phyloP scores from a whole-genome alignment of 2,888 invertebrate genomes.

The Polyommatus iphigenia region DNA sequence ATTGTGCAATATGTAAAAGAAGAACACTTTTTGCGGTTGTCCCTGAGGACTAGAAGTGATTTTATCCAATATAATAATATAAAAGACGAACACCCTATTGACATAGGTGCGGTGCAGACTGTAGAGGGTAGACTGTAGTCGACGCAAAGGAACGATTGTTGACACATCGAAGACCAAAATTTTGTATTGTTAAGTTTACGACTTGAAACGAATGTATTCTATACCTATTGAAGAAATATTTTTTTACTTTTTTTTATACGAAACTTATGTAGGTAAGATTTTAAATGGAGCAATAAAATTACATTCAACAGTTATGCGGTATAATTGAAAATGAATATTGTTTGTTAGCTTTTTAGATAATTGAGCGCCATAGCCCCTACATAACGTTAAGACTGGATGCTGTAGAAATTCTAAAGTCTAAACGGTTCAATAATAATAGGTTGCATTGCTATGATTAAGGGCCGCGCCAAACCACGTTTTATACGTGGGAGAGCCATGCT shows the following conservation, averaged over 20 bases:
- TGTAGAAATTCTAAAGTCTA: background rate
- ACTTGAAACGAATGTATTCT: conserved; percentile 8
- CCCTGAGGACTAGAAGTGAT: background rate
- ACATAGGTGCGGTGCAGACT: too few species aligned
- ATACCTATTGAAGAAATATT: background rate
- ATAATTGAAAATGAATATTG: background rate
- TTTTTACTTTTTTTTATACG: background rate
- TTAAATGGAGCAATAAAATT: too few species aligned
- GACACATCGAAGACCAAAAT: background rate
- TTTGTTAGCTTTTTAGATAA: background rate
- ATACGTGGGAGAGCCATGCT: too few species aligned
- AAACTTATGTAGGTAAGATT: background rate
- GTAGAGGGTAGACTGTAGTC: too few species aligned
- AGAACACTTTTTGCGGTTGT: background rate
- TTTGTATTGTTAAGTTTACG: background rate
- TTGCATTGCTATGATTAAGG: too few species aligned
- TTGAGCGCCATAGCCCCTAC: background rate
- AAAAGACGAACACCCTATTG: background rate
- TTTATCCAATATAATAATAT: background rate
- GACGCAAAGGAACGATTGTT: background rate
- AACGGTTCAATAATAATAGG: background rate
- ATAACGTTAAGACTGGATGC: conserved; percentile 3
- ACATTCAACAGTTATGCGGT: background rate
- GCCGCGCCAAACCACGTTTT: too few species aligned
- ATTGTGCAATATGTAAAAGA: too few species aligned